These are phyloP conservation scores for Eunapius fragilis DNA, from an alignment of 37 sponge, comb jelly and placozoan species.

Conservation along the genomic window DNA sequence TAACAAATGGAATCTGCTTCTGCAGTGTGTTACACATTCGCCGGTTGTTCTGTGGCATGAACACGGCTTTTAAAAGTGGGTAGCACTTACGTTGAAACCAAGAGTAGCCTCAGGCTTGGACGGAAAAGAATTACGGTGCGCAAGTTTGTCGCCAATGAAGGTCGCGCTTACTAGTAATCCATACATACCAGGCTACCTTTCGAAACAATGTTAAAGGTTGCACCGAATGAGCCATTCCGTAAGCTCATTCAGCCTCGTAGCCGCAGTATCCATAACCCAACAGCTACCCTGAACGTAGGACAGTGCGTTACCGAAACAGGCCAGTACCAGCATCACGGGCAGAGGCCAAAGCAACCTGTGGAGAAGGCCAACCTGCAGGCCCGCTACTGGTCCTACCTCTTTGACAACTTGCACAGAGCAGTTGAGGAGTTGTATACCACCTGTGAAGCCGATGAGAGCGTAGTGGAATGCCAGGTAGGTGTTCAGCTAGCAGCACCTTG, in stretches of 20 bases:
- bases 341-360: background rate
- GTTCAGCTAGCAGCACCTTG: background rate
- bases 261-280: background rate
- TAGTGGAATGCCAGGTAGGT: constrained; percentile 80
- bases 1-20: background rate
- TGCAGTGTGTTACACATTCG: background rate
- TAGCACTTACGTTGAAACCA: too few relatives aligned
- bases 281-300: background rate
- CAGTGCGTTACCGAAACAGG: background rate
- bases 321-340: background rate
- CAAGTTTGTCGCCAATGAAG: background rate
- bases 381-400: constrained; percentile 91
- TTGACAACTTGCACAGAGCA: constrained; percentile 88
- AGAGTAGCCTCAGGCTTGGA: too few relatives aligned
- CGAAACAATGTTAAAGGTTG: background rate
- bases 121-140: too few relatives aligned
- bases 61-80: background rate
- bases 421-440: constrained; percentile 87
- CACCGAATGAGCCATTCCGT: background rate
- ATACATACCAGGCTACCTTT: too few relatives aligned
- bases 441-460: constrained; percentile 81
- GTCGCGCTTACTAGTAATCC: too few relatives aligned
- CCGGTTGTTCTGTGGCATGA: background rate
- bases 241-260: background rate
- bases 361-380: constrained; percentile 63